Evolutionary conservation across 2,888 invertebrate genomes (phyloP), one percentile per base, ranked within the genome.

Genomic region (Catotricha subobsoleta): DNA sequence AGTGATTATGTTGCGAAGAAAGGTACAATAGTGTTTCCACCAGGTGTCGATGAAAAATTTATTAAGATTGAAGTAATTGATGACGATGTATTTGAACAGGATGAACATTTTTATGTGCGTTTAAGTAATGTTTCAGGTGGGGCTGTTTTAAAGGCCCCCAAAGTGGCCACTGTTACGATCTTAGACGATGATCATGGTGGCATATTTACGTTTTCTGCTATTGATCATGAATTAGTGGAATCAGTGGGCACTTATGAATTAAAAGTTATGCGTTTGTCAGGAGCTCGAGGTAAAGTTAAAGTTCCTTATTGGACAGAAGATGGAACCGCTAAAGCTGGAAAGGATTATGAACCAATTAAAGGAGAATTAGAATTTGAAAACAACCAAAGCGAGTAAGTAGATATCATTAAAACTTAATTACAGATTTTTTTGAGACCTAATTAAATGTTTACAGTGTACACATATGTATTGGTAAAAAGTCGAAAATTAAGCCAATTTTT

Each of bases 151-250:
- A 76, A 76, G 15, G 80, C 82, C 45, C 95, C 94, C 1, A 82
- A 81, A 49, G 71, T 88, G 45, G 95, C 97, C 35, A 98, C 95
- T 6, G 86, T 98, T 43, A 94, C 97, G 75, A 98, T 98, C 53
- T 70, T 98, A 43, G 98, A 98, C 61, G 98, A 99, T 62, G 98
- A 99, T 65, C 98, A 98, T 68, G 88, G 92, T 44, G 98, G 98
- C 49, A 81, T 97, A 50, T 97, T 97, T 64, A 80, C 87, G 46
- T 91, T 98, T 59, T 76, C 79, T 28, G 79, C 82, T 55, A 74
- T 80, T 52, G 82, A 88, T 58, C 71, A 76, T 54, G 88, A 90
- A 56, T 66, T 90, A 50, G 81, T 86, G 44, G 97, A 98, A 66
- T 90, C 91, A 46, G 79, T 90, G 47, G 95, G 95, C 38, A 75